Conservation (phyloP, 2,888 invertebrate genomes). For the Phytoseiulus persimilis region DNA sequence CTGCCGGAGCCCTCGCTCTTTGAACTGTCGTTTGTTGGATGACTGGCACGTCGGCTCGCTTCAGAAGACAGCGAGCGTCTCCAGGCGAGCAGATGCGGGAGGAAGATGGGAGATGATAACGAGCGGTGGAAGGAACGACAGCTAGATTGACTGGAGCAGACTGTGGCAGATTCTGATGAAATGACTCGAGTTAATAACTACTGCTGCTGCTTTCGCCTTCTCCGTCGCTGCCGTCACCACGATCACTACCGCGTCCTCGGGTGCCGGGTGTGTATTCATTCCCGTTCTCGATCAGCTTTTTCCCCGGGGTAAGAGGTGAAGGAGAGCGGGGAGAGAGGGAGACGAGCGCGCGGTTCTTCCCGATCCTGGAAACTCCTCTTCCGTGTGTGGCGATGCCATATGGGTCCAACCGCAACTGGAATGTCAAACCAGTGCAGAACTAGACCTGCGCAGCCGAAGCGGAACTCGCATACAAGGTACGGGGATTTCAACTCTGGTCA, state of each 20-base stretch:
- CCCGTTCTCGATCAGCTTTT: background rate
- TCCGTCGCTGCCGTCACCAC: too few relatives aligned
- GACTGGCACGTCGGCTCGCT: background rate
- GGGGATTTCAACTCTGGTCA: too few relatives aligned
- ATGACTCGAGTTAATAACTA: constrained; percentile 5
- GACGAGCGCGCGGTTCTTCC: background rate
- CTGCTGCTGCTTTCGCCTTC: background rate
- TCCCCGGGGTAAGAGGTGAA: background rate
- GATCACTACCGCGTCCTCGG: too few relatives aligned
- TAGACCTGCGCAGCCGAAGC: too few relatives aligned
- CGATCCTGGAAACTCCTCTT: background rate
- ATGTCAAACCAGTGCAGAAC: too few relatives aligned
- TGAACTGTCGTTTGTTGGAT: background rate
- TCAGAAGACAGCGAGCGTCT: background rate
- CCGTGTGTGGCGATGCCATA: background rate
- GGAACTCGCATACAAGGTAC: too few relatives aligned
- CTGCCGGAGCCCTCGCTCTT: background rate
- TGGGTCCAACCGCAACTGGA: too few relatives aligned
- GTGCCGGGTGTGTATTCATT: background rate
- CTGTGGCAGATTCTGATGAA: background rate
- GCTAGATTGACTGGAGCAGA: background rate
- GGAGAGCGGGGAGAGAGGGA: background rate
- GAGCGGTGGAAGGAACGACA: background rate
- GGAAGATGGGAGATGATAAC: background rate
- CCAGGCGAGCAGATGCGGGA: background rate